These are phyloP conservation scores for Cygnus atratus DNA, from an alignment of 2,113 vertebrate species.

Conservation along the genomic window DNA sequence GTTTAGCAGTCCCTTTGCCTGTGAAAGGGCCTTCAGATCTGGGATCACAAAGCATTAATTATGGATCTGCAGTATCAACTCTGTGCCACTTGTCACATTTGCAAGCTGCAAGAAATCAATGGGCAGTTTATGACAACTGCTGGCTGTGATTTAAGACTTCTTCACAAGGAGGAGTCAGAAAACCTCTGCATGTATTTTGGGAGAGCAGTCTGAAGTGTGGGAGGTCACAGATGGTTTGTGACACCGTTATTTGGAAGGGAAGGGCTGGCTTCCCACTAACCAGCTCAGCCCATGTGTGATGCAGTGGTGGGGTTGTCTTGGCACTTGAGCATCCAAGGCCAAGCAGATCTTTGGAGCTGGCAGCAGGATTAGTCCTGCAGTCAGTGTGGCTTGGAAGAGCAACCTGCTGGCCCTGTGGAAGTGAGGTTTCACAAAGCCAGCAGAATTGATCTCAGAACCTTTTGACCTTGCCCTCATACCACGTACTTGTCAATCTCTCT, in stretches of 20 bases:
- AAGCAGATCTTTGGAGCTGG: background rate
- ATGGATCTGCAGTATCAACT: conserved; percentile 60
- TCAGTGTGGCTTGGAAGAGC: background rate
- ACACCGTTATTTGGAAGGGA: background rate
- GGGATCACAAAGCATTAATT: conserved; percentile 67
- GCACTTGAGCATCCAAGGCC: background rate
- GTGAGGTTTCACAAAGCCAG: background rate
- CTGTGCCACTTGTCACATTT: conserved; percentile 8
- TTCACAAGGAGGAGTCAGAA: background rate
- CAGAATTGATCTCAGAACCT: background rate
- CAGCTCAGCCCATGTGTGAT: background rate
- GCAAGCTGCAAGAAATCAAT: conserved; percentile 30
- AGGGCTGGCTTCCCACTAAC: background rate
- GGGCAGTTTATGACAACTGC: conserved; percentile 24
- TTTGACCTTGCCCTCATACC: background rate
- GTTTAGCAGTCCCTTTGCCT: conserved; percentile 41
- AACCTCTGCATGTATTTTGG: background rate
- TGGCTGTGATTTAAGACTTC: conserved; percentile 9
- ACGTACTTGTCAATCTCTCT: background rate
- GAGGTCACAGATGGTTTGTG: background rate
- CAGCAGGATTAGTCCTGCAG: background rate
- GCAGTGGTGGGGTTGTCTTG: background rate
- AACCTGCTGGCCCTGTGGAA: background rate
- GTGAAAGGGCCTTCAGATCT: conserved; percentile 60
- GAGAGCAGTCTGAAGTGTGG: background rate